Base-by-base conservation (phyloP, 2,113 vertebrate species). In the Archilochus colubris region DNA sequence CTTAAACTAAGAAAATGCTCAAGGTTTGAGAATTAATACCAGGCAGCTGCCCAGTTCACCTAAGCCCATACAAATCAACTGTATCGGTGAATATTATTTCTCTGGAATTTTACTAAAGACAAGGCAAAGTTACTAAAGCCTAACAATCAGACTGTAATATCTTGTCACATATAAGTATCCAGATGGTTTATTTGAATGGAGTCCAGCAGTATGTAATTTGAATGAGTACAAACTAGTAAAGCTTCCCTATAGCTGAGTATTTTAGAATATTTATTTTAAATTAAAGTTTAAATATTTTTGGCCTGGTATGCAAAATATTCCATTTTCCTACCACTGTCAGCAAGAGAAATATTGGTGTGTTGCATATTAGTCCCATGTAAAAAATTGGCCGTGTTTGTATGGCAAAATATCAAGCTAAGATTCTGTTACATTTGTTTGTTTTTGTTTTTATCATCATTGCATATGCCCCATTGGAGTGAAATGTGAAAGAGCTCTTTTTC, bases 1-100 rank as follows among this genome's bases (percentile, higher is more conserved):
- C 88, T 86, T 91, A 91, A 94, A 96, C 79, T 80, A 80, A 43
- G 25, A 89, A 96, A 97, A 95, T 85, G 91, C 66, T 89, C 95
- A 97, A 97, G 83, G 91, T 95, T 95, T 97, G 27, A 93, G 80
- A 96, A 97, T 97, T 97, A 93, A 97, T 96, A 80, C 74, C 67
- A 94, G 80, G 67, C 63, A 95, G 62, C 74, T 94, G 79, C 59
- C 89, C 81, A 64, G 90, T 84, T 85, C 87, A 97, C 66, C 89
- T 77, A 79, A 91, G 88, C 80, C 75, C 87, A 82, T 67, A 96
- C 76, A 89, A 97, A 90, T 87, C 74, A 79, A 87, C 79, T 78
- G 22, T 90, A 96, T 63, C 66, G 70, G 55, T 94, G 69, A 75
- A 91, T 82, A 70, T 83, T 93, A 86, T 96, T 97, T 86, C 43